phyloP scores from a whole-genome alignment of 2,113 vertebrate species.

The Smithornis capensis region DNA sequence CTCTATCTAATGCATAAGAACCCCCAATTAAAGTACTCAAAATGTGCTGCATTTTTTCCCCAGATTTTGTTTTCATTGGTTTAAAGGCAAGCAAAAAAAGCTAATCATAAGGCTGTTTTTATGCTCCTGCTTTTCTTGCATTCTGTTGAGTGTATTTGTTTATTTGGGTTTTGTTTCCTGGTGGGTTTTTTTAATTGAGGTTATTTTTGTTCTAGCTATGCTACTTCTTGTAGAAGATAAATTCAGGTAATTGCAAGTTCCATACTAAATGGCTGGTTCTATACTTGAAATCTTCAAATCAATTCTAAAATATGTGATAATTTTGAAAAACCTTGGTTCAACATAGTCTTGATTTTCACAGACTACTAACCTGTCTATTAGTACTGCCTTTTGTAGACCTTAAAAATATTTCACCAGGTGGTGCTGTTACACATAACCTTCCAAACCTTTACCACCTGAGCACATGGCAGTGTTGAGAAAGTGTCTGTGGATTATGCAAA shows the following conservation, averaged over 20 bases:
- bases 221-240: too few relatives aligned
- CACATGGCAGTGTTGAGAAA: neutral
- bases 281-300: neutral
- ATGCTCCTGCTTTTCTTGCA: neutral
- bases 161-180: neutral
- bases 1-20: neutral
- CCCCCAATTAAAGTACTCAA: neutral
- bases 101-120: neutral
- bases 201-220: neutral
- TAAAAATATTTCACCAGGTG: constrained; percentile 39
- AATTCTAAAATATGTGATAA: neutral
- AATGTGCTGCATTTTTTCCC: neutral
- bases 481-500: neutral
- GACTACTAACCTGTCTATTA: neutral
- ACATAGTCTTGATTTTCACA: neutral
- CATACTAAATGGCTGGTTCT: neutral
- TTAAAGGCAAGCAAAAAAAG: neutral
- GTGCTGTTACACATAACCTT: constrained; percentile 47
- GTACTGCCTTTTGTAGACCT: neutral
- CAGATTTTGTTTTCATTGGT: neutral
- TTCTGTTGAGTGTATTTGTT: neutral
- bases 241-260: neutral
- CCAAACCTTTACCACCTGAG: neutral
- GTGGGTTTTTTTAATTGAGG: neutral
- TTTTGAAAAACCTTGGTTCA: neutral